phyloP scores from a whole-genome alignment of 35 echinoderm and acorn worm genomes.

The Amphiura filiformis region DNA sequence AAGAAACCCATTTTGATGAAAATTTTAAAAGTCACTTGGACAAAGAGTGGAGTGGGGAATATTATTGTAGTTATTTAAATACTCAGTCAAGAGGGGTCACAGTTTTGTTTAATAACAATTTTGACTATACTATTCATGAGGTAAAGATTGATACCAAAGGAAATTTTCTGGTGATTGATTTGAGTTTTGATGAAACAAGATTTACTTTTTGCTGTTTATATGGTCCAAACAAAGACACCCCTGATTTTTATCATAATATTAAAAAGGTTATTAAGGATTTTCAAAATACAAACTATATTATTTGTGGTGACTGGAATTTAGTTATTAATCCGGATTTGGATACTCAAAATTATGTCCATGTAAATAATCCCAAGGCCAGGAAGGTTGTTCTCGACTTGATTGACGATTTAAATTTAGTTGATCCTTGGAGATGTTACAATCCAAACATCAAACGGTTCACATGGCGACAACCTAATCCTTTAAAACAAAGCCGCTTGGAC shows the following conservation, averaged over 20 bases:
- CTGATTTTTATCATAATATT: conserved; percentile 14
- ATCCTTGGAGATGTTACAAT: not conserved
- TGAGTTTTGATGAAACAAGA: not conserved
- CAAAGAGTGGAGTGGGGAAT: conserved; percentile 17
- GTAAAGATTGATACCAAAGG: not conserved
- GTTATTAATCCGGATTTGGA: conserved; percentile 25
- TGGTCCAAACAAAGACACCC: conserved; percentile 35
- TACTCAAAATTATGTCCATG: conserved; percentile 10
- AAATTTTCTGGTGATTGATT: not conserved
- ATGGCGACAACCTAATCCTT: not conserved
- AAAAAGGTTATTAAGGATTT: conserved; percentile 2
- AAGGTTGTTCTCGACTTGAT: not conserved
- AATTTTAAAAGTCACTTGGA: not conserved
- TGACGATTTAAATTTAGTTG: not conserved
- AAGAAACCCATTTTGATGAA: conserved; percentile 22
- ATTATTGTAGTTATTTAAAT: not conserved
- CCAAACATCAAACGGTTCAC: not conserved
- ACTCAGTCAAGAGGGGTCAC: conserved; percentile 5
- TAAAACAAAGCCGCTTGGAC: conserved; percentile 8
- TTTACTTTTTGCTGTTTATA: conserved; percentile 10
- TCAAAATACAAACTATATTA: conserved; percentile 20
- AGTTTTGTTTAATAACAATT: not conserved
- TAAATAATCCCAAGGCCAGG: conserved; percentile 29
- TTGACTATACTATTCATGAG: not conserved
- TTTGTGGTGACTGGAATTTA: conserved; percentile 54